phyloP scores from a whole-genome alignment of 2,113 vertebrate genomes.

The Zeus faber region DNA sequence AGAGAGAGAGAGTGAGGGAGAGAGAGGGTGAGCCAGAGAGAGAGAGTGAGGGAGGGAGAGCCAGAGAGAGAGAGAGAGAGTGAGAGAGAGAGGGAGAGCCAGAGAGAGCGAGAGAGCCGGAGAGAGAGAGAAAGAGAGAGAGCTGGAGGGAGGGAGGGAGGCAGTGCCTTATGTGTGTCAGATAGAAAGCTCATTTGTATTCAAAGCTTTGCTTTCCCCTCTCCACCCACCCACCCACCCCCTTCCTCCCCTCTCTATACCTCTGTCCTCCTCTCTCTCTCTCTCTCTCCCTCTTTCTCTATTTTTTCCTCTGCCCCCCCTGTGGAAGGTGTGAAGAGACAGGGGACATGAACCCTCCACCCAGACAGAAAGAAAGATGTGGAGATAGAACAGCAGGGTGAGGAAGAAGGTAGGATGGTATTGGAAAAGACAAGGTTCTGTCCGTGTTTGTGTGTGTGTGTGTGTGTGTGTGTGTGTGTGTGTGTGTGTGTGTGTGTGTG shows the following conservation, averaged over 20 bases:
- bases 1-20: too few species aligned
- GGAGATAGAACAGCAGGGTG: neutral
- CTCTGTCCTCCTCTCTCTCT: constrained; percentile 6
- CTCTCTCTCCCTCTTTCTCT: neutral
- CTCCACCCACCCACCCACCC: constrained; percentile 28
- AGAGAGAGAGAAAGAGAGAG: constrained; percentile 7
- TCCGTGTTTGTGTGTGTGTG: too few species aligned
- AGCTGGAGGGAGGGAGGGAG: constrained; percentile 34
- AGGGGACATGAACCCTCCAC: constrained; percentile 46
- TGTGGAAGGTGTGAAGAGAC: constrained; percentile 12
- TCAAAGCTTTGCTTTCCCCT: constrained; percentile 58
- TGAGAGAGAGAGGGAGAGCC: constrained; percentile 21
- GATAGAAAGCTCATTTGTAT: constrained; percentile 68
- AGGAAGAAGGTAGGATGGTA: constrained; percentile 1
- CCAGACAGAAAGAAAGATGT: constrained; percentile 13
- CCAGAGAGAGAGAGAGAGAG: neutral
- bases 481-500: neutral
- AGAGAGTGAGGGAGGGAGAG: neutral
- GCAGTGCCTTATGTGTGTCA: constrained; percentile 58
- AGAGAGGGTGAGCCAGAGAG: neutral
- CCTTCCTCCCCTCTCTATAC: constrained; percentile 38
- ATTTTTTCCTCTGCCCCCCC: neutral
- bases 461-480: constrained; percentile 5
- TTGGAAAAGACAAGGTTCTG: too few species aligned
- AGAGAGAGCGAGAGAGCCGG: constrained; percentile 26